phyloP scores from a whole-genome alignment of 2,888 invertebrate species.

The Dioctria linearis region DNA sequence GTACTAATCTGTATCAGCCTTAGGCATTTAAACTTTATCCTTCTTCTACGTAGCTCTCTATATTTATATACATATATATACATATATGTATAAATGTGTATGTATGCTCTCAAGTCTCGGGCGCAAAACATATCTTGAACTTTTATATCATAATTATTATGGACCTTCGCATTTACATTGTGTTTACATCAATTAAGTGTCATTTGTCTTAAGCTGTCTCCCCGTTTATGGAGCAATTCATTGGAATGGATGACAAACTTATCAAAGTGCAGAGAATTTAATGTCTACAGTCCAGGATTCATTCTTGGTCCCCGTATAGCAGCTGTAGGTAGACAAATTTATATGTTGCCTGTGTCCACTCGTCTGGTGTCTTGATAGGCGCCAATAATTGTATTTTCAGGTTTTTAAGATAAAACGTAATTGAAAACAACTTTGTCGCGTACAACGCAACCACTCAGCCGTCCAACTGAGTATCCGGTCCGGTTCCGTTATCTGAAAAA shows the following conservation, averaged over 20 bases:
- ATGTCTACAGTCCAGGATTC: not conserved
- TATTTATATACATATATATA: no score
- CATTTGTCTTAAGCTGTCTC: conserved; percentile 35
- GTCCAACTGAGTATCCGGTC: conserved; percentile 52
- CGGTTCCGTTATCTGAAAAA: conserved; percentile 55
- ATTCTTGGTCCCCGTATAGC: not conserved
- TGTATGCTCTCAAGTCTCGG: not conserved
- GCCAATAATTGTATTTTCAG: conserved; percentile 65
- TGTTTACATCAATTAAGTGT: conserved; percentile 35
- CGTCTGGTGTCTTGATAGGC: conserved; percentile 59
- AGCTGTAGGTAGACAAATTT: not conserved
- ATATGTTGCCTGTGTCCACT: conserved; percentile 10
- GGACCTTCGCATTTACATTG: not conserved
- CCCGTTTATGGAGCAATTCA: conserved; percentile 26
- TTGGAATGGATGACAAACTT: conserved; percentile 22
- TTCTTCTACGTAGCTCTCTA: not conserved
- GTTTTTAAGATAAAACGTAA: conserved; percentile 64
- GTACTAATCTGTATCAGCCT: not conserved
- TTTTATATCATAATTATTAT: conserved; percentile 43
- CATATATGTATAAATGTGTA: no score
- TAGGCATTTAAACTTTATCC: not conserved
- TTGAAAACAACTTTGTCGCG: conserved; percentile 51
- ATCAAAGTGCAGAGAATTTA: conserved; percentile 10
- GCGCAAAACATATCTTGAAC: conserved; percentile 1
- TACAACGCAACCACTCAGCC: conserved; percentile 42